Evolutionary conservation across 2,888 invertebrate genomes (phyloP), one percentile per base, ranked within the genome.

Genomic region (Eupeodes latifasciatus): DNA sequence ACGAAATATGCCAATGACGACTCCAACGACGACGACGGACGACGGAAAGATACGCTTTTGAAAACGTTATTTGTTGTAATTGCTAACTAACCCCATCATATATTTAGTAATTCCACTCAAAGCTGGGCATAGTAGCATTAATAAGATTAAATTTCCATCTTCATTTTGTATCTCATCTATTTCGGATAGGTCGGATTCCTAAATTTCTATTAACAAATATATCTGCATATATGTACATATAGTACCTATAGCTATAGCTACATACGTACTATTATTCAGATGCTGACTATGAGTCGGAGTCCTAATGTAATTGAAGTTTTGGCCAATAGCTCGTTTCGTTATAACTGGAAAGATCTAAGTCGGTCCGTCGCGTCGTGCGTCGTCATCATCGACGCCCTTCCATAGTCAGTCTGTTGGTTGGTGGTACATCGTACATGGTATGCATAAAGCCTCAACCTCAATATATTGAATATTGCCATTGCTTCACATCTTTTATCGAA

Each of bases 101-200:
- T 49, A 40, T 40, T 40, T 40, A 55, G 64, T 19, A 59, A 67
- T 51, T 66, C 74, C 66, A 66, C 5, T 71, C 57, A 74, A 55
- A 51, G 77, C 71, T 57, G 16, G 72, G 16, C 34, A 53, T 36
- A 69, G 69, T 36, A 81, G 59, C 85, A 78, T 85, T 85, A 78
- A 83, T 82, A 86, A 86, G 83, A 86, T 86, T 86, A 86, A 83
- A 83, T 86, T 86, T 72, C 79, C 82, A 71, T 79, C 71, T 64
- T 71, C 36, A 71, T 64, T 77, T 71, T 36, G 74, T 16, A 67
- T 62, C 71, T 61, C 69, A 75, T 82, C 62, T 53, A 81, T 67
- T 61, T 51, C 66, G 66, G 34, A 51, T 49, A 72, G 59, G 72
- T 59, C 51, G 40, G 61, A 77, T 72, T 85, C 62, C 85, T 74